Percentiles rank a stretch among this genome's conserved stretches.
Conservation (phyloP, 2,888 invertebrate species). For the Tubulanus polymorphus region DNA sequence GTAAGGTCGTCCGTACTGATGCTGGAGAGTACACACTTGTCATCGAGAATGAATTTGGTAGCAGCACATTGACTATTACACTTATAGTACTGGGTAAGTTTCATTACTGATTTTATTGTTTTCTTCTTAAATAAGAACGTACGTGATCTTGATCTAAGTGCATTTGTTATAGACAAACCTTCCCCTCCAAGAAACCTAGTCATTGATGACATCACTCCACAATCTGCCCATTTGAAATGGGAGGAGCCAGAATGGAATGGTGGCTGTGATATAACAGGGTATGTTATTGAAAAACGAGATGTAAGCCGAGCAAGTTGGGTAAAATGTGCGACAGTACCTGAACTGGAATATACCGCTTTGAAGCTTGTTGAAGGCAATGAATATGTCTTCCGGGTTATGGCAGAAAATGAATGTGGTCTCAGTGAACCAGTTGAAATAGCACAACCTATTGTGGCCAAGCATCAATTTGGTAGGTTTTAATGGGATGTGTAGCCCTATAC, state of each 20-base stretch:
- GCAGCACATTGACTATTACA: conserved; percentile 40
- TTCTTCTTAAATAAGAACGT: too few species aligned
- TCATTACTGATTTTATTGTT: too few species aligned
- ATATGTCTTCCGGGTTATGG: conserved; percentile 80
- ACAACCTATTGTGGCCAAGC: conserved; percentile 25
- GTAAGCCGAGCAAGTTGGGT: conserved; percentile 73
- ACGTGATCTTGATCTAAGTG: too few species aligned
- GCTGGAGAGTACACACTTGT: conserved; percentile 45
- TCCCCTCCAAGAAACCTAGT: background rate
- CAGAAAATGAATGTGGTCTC: conserved; percentile 66
- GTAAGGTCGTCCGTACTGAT: conserved; percentile 40
- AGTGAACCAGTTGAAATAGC: conserved; percentile 59
- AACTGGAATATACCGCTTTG: conserved; percentile 29
- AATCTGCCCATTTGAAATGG: conserved; percentile 73
- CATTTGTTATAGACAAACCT: background rate
- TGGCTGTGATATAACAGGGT: conserved; percentile 67
- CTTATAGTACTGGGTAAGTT: conserved; percentile 61
- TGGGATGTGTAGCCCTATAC: background rate
- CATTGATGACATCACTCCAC: conserved; percentile 1
- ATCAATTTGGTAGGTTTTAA: conserved; percentile 35
- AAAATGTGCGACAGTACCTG: conserved; percentile 31
- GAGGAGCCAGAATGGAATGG: conserved; percentile 81
- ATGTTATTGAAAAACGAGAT: conserved; percentile 54
- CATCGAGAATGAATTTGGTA: conserved; percentile 44
- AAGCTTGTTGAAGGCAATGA: conserved; percentile 48